phyloP scores from a whole-genome alignment of 2,888 invertebrate genomes.

The Cynaeus angustus region DNA sequence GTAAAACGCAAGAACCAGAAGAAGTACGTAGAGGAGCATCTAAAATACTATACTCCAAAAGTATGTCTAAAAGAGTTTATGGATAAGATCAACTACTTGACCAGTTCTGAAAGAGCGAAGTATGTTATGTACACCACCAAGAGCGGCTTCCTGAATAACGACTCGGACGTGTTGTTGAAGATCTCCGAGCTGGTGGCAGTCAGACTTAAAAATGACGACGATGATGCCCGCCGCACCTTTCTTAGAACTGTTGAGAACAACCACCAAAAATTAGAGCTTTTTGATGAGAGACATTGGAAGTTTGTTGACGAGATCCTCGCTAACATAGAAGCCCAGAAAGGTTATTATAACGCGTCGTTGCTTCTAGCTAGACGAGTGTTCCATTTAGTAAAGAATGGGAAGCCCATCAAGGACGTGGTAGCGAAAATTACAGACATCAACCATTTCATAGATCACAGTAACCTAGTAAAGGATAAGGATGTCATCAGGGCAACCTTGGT shows the following conservation, averaged over 20 bases:
- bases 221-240: neutral
- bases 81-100: constrained; percentile 2
- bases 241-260: neutral
- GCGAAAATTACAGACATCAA: neutral
- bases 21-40: neutral
- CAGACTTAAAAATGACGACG: neutral
- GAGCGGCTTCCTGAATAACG: constrained; percentile 1
- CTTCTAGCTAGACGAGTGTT: neutral
- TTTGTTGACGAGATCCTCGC: neutral
- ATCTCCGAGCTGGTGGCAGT: neutral
- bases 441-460: neutral
- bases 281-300: neutral
- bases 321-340: neutral
- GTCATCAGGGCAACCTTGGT: neutral
- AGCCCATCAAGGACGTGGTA: neutral
- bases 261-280: neutral
- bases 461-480: neutral
- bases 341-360: neutral
- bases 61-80: constrained; percentile 1
- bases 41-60: neutral
- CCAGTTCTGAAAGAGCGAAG: neutral
- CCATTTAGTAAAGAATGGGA: neutral
- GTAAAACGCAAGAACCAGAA: constrained; percentile 1
- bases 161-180: neutral
- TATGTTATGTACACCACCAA: neutral